Evolutionary conservation across 2,113 vertebrate genomes (phyloP).

Genomic region (Ceuthmochares aereus): DNA sequence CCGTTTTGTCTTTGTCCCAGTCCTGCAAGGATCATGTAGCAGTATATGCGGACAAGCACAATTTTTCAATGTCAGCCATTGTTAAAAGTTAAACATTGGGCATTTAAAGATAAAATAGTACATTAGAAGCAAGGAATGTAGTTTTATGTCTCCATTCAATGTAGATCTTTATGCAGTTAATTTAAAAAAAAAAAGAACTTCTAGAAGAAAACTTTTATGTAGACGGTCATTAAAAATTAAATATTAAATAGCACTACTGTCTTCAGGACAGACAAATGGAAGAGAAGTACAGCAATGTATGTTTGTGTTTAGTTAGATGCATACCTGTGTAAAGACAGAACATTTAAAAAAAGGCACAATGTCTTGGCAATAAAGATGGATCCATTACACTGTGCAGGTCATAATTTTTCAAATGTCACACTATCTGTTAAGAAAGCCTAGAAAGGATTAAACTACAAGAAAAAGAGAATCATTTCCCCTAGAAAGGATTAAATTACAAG

Average conservation of each 20-base stretch:
- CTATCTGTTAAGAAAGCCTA: not conserved
- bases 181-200: not conserved
- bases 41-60: not conserved
- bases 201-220: not conserved
- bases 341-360: not conserved
- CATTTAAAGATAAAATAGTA: not conserved
- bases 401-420: not conserved
- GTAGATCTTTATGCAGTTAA: not conserved
- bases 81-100: not conserved
- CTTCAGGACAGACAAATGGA: not conserved
- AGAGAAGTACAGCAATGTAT: not conserved
- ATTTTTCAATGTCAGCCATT: not conserved
- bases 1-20: not conserved
- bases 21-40: not conserved
- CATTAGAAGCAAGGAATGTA: not conserved
- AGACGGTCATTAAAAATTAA: not conserved
- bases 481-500: not conserved
- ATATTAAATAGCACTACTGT: not conserved
- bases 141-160: not conserved
- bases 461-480: not conserved
- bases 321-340: not conserved
- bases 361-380: not conserved
- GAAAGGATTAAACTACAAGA: not conserved
- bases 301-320: not conserved
- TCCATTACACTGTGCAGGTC: not conserved